Evolutionary conservation across 1,140 invertebrate species (phyloP).

Genomic region (Orchestia grillus): DNA sequence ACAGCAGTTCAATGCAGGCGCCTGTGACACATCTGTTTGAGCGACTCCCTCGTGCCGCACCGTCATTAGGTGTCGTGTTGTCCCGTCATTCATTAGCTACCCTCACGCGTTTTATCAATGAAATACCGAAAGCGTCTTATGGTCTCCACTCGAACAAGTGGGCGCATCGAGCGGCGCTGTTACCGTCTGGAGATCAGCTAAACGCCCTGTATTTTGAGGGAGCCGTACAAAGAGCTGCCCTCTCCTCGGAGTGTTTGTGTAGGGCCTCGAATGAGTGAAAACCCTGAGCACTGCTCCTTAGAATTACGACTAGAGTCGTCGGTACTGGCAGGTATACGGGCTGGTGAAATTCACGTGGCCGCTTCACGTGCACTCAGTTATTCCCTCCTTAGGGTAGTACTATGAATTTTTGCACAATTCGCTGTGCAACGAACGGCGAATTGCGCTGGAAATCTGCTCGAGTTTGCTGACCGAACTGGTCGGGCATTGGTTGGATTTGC

Average conservation of each 20-base stretch:
- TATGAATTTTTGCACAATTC: too few relatives aligned
- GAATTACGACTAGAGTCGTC: background rate
- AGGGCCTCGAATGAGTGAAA: background rate
- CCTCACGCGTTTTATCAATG: background rate
- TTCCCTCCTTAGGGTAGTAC: background rate
- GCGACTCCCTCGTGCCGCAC: background rate
- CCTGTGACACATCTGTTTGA: background rate
- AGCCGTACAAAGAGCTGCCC: background rate
- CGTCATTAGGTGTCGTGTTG: background rate
- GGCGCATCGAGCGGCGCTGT: background rate
- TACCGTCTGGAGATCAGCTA: background rate
- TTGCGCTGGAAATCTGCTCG: background rate
- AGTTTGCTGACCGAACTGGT: background rate
- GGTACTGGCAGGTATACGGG: background rate
- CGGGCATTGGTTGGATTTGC: too few relatives aligned
- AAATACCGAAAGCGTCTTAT: background rate
- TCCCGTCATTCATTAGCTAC: background rate
- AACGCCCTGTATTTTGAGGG: background rate
- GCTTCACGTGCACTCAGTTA: background rate
- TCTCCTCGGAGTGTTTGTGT: background rate
- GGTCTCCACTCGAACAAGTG: background rate
- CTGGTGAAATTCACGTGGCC: background rate
- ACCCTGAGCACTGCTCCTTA: background rate
- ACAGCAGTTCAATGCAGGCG: background rate
- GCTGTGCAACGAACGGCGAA: background rate